Evolutionary conservation across 2,797 vertebrate genomes (phyloP).

Genomic region (Hippopotamyrus pictus): DNA sequence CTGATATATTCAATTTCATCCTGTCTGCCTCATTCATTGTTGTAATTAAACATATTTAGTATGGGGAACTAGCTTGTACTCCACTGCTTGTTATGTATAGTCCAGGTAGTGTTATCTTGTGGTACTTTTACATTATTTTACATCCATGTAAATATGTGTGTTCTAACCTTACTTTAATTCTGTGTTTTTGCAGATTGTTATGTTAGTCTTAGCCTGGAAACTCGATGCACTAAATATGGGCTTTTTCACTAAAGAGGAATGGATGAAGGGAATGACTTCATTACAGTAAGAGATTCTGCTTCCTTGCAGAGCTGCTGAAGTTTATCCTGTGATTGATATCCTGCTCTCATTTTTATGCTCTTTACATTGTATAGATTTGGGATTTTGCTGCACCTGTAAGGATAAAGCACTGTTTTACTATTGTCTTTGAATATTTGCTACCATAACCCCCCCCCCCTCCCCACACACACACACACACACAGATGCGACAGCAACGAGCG

Average conservation of each 20-base stretch:
- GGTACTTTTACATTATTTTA: neutral
- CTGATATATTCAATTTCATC: neutral
- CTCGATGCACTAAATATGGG: constrained; percentile 93
- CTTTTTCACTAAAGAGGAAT: constrained; percentile 97
- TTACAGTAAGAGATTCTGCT: constrained; percentile 78
- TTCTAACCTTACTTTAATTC: constrained; percentile 24
- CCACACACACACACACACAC: constrained; percentile 21
- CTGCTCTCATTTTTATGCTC: neutral
- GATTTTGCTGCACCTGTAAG: neutral
- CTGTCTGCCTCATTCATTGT: neutral
- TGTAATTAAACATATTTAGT: neutral
- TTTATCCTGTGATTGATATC: neutral
- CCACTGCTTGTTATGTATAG: neutral
- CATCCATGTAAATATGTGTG: neutral
- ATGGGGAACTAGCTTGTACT: neutral
- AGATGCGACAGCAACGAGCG: constrained; percentile 91
- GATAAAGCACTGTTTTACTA: neutral
- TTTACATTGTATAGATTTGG: neutral
- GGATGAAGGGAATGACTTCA: constrained; percentile 91
- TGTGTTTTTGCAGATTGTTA: constrained; percentile 74
- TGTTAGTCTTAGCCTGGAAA: constrained; percentile 96
- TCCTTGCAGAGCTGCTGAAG: neutral
- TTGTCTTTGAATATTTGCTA: neutral
- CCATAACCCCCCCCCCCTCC: neutral
- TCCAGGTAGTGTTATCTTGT: neutral